Percentiles rank a stretch among this genome's conserved stretches.
These are phyloP conservation scores for Trachurus trachurus DNA, from an alignment of 2,797 vertebrate species.

Conservation along the genomic window DNA sequence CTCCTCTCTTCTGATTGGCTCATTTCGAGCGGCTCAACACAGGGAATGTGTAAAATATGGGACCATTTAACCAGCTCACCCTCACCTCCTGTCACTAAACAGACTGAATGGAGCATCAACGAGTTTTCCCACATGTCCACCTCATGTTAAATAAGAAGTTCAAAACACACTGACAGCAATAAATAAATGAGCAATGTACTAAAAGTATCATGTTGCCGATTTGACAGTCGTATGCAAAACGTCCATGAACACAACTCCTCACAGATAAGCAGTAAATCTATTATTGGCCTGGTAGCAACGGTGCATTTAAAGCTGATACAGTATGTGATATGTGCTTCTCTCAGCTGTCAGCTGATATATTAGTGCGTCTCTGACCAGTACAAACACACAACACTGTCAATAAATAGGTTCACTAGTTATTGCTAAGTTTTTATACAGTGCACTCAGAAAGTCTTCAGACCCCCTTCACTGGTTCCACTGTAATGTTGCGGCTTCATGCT, in stretches of 20 bases:
- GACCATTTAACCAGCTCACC: background rate
- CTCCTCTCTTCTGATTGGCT: too few species aligned
- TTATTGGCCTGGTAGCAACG: constrained; percentile 25
- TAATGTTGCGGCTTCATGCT: background rate
- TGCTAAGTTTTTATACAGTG: constrained; percentile 78
- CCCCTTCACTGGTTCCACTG: background rate
- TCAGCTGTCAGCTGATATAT: constrained; percentile 48
- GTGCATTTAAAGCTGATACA: constrained; percentile 72
- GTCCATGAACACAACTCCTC: constrained; percentile 27
- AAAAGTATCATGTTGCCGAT: constrained; percentile 12
- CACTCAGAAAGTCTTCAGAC: background rate
- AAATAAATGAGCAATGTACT: constrained; percentile 26
- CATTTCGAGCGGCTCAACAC: background rate
- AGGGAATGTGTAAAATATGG: background rate
- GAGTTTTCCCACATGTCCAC: background rate
- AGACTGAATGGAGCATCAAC: background rate
- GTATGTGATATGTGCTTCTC: constrained; percentile 77
- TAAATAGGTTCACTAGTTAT: constrained; percentile 82
- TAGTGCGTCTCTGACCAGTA: constrained; percentile 46
- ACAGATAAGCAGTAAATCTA: constrained; percentile 41
- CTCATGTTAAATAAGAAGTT: constrained; percentile 28
- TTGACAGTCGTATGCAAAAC: constrained; percentile 24
- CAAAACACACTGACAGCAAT: constrained; percentile 27
- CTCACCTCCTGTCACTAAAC: background rate
- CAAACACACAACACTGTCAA: constrained; percentile 69